A percentile compares a stretch with the other conserved stretches of the same genome.
Evolutionary conservation across 1,140 invertebrate species (phyloP).

Genomic region (Caerostris darwini): DNA sequence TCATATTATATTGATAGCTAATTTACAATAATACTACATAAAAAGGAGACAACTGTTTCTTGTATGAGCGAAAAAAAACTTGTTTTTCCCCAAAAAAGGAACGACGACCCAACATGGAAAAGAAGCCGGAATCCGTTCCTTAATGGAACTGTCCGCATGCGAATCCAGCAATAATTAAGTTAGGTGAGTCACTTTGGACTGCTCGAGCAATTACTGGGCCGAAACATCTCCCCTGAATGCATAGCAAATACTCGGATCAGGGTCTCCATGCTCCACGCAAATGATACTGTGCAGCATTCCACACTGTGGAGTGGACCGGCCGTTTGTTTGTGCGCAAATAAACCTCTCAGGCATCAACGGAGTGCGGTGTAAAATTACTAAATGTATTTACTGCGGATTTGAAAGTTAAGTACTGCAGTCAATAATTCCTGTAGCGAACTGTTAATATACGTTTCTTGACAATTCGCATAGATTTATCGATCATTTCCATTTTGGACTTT

Average conservation of each 20-base stretch:
- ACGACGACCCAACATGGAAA: background rate
- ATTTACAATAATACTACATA: background rate
- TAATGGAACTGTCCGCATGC: background rate
- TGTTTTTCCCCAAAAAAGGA: background rate
- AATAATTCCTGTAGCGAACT: too few relatives aligned
- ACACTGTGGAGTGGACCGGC: background rate
- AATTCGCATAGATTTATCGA: too few relatives aligned
- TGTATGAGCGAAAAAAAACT: background rate
- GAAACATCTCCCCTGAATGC: background rate
- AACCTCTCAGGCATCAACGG: background rate
- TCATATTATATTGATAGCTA: too few relatives aligned
- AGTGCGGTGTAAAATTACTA: background rate
- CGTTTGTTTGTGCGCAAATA: background rate
- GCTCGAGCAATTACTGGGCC: conserved; percentile 12
- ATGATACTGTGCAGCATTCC: background rate
- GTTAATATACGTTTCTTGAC: too few relatives aligned
- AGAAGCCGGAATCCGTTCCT: background rate
- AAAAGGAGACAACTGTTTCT: background rate
- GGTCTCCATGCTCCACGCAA: background rate
- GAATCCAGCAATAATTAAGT: conserved; percentile 15
- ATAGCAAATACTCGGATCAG: background rate
- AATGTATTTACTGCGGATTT: background rate
- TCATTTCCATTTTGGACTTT: too few relatives aligned
- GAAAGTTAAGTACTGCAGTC: background rate
- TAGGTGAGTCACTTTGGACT: background rate